Evolutionary conservation across 2,888 invertebrate species (phyloP).

Genomic region (Odontothrips loti): DNA sequence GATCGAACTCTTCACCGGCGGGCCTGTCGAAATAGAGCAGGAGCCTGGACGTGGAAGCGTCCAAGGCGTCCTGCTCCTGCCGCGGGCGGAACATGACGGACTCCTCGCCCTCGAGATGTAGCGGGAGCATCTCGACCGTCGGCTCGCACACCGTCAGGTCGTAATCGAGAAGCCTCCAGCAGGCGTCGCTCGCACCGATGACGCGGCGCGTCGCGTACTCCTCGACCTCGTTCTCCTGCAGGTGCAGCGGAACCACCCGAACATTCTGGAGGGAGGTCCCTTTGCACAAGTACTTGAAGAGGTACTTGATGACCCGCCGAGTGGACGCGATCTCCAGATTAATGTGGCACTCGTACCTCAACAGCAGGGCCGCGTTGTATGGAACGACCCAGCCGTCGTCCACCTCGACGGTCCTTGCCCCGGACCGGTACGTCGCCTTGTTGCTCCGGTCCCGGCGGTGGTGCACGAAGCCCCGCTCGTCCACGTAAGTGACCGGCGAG

Average conservation of each 20-base stretch:
- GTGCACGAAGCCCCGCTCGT: constrained; percentile 33
- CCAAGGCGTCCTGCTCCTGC: not conserved
- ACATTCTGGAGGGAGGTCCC: constrained; percentile 30
- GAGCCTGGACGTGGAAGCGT: constrained; percentile 7
- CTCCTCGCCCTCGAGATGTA: constrained; percentile 32
- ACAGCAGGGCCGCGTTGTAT: constrained; percentile 32
- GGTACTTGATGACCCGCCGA: constrained; percentile 32
- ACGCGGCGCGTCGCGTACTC: constrained; percentile 34
- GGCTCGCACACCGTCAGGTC: constrained; percentile 32
- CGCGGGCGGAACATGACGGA: constrained; percentile 25
- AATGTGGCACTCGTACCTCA: constrained; percentile 32
- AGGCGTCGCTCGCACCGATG: constrained; percentile 34
- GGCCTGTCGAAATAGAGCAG: constrained; percentile 33
- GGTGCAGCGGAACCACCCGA: constrained; percentile 3
- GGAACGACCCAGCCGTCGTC: constrained; percentile 34
- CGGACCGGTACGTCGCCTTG: not conserved
- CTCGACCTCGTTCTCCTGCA: constrained; percentile 33
- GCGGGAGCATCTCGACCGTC: constrained; percentile 32
- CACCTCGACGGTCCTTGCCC: not conserved
- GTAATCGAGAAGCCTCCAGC: constrained; percentile 32
- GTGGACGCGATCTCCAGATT: constrained; percentile 35
- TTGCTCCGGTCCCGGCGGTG: not conserved
- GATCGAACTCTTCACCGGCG: constrained; percentile 2
- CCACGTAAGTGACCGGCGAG: constrained; percentile 30
- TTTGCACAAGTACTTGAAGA: constrained; percentile 32